phyloP scores from a whole-genome alignment of 2,113 vertebrate genomes.

The Lophura nycthemera region DNA sequence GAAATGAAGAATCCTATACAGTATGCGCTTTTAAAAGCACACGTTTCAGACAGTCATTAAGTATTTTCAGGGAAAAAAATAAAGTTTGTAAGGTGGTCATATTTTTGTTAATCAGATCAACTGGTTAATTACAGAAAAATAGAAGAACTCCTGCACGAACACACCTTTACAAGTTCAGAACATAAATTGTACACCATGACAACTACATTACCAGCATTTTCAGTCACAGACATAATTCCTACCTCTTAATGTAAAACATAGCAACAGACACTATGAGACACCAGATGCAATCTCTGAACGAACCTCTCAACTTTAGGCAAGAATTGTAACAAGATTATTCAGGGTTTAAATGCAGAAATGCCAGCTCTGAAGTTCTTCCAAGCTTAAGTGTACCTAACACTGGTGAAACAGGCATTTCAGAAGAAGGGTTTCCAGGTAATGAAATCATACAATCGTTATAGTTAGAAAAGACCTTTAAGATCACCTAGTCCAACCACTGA shows the following conservation, averaged over 20 bases:
- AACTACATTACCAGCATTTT: not conserved
- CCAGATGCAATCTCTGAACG: not conserved
- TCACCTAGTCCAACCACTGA: too few relatives aligned
- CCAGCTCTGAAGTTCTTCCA: not conserved
- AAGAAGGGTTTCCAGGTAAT: not conserved
- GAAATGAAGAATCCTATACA: not conserved
- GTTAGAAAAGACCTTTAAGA: too few relatives aligned
- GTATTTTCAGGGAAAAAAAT: not conserved
- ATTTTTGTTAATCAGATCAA: not conserved
- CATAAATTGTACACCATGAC: rapidly evolving
- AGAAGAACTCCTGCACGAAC: not conserved
- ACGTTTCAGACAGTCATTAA: not conserved
- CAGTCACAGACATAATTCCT: not conserved
- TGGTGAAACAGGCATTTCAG: not conserved
- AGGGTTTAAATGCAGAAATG: not conserved
- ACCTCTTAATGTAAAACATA: not conserved
- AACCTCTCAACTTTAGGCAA: not conserved
- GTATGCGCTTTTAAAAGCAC: not conserved
- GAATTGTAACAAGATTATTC: not conserved
- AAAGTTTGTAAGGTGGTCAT: rapidly evolving
- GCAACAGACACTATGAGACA: not conserved
- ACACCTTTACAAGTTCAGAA: not conserved
- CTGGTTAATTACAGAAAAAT: not conserved
- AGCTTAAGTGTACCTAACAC: not conserved
- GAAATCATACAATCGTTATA: too few relatives aligned